phyloP scores from a whole-genome alignment of 2,888 invertebrate species.

The Diarsia rubi region DNA sequence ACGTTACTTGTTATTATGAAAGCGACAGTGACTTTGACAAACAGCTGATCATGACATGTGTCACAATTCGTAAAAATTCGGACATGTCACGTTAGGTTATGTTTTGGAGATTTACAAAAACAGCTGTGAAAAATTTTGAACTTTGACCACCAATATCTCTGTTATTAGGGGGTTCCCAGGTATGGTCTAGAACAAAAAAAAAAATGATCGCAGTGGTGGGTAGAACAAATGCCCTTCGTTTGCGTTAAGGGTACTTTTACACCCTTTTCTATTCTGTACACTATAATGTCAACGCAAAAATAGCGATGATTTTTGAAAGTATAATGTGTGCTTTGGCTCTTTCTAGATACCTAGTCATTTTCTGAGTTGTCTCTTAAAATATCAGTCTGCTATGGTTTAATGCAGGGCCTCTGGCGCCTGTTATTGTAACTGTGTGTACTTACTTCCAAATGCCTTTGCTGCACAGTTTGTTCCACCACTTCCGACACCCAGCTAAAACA shows the following conservation, averaged over 20 bases:
- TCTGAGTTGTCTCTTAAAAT: background rate
- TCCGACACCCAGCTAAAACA: background rate
- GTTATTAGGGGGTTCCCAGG: too few species aligned
- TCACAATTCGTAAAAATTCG: constrained; percentile 24
- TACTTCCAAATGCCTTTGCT: background rate
- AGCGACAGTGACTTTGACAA: constrained; percentile 57
- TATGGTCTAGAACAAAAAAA: too few species aligned
- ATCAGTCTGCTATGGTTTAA: background rate
- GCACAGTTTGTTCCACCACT: background rate
- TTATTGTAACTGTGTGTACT: too few species aligned
- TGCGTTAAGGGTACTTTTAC: too few species aligned
- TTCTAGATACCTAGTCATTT: background rate
- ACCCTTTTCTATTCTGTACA: too few species aligned
- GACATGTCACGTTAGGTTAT: constrained; percentile 1
- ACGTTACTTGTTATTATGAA: constrained; percentile 44
- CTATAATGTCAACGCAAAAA: background rate
- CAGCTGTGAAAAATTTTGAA: too few species aligned
- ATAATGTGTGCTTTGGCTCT: background rate
- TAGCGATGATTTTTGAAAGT: background rate
- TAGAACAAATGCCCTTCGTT: too few species aligned
- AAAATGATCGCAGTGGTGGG: too few species aligned
- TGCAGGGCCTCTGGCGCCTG: background rate
- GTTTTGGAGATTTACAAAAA: too few species aligned
- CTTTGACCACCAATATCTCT: too few species aligned
- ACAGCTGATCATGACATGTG: constrained; percentile 40